Evolutionary conservation across 2,888 invertebrate genomes (phyloP), one percentile per base, ranked within the genome.

Genomic region (Perithous albicinctus): DNA sequence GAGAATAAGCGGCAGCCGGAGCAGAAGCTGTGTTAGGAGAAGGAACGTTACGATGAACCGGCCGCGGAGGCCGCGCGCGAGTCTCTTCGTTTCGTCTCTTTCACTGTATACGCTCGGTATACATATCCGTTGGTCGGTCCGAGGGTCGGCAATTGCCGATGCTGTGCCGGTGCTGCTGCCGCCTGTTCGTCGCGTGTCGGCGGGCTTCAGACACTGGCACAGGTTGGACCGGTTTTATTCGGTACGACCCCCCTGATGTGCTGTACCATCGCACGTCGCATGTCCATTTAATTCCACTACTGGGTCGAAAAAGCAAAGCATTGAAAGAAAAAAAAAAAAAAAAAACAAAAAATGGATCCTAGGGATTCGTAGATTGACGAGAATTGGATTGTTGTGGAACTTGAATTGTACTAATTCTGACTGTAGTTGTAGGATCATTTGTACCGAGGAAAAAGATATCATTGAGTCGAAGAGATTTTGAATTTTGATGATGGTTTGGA

Each of bases 21-120:
- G 48, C 32, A n/a, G n/a, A n/a, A n/a, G n/a, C n/a, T n/a, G n/a
- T 18, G 61, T 20, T 64, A n/a, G n/a, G n/a, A n/a, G n/a, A n/a
- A n/a, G 35, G 43, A 56, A 70, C 70, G 74, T 76, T 46, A 63
- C 67, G 43, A 64, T 59, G 41, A 29, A 10, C 26, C 51, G 38
- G 59, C n/a, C n/a, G n/a, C n/a, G n/a, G n/a, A n/a, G n/a, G n/a
- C n/a, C n/a, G n/a, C 56, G 70, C 76, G 59, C 63, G 73, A 73
- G 66, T 69, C 69, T 70, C 75, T 75, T 72, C 70, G 56, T 77
- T n/a, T 63, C 38, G 23, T 63, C 23, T 8, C 38, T 77, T 77
- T 69, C 20, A 8, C 51, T 29, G 29, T 29, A 29, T 6, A 8
- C 48, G n/a, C n/a, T n/a, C n/a, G n/a, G n/a, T 51, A 12, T 48